These are phyloP conservation scores for Procambarus clarkii DNA, from an alignment of 1,140 invertebrate genomes.

Conservation along the genomic window DNA sequence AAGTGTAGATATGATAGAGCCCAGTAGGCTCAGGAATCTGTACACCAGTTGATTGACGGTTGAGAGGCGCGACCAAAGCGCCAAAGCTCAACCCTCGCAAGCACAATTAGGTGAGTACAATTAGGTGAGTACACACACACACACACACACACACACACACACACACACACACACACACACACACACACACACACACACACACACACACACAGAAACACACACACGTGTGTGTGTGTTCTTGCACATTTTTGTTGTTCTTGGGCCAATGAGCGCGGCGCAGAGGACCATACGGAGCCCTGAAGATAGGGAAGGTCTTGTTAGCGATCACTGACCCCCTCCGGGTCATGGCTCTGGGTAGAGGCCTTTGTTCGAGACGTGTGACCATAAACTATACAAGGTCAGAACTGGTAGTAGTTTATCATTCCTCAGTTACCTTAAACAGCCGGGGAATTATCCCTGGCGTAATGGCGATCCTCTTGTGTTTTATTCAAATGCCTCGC, in stretches of 20 bases:
- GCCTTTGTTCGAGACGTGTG: not conserved
- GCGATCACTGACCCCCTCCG: not conserved
- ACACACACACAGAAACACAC: not conserved
- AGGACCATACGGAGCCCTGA: too few relatives aligned
- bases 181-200: not conserved
- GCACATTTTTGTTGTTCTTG: not conserved
- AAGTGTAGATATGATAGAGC: too few relatives aligned
- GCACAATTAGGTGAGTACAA: too few relatives aligned
- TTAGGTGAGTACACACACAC: not conserved
- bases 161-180: not conserved
- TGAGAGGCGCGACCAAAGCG: too few relatives aligned
- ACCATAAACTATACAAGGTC: not conserved
- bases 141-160: not conserved
- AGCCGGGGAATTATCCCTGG: not conserved
- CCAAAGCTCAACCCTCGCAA: too few relatives aligned
- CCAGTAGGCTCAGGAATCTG: too few relatives aligned
- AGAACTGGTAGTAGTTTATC: not conserved
- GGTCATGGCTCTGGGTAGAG: not conserved
- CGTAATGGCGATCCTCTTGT: not conserved
- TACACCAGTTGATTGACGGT: too few relatives aligned
- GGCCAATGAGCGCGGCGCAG: too few relatives aligned
- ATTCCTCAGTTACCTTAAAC: not conserved
- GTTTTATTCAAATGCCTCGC: not conserved
- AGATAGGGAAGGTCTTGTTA: not conserved
- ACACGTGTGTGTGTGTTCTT: not conserved